Base-by-base conservation (phyloP, 2,797 vertebrate genomes). In the Melanotaenia trifasciata region DNA sequence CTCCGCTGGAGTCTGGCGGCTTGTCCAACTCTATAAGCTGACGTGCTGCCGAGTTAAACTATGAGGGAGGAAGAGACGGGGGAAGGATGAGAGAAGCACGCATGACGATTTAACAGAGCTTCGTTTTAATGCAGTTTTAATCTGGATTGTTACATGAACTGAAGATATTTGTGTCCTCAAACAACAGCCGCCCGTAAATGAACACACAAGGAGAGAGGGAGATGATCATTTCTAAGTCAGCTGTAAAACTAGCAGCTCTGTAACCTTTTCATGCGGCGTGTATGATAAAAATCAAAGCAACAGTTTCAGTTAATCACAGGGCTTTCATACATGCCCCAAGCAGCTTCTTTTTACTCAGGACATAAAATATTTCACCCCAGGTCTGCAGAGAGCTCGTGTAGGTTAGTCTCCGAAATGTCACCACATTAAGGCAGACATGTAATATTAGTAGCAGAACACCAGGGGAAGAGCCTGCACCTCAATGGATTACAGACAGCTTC, bases 21-120 rank as follows among this genome's bases (percentile, higher is more conserved):
- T 99, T 99, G 93, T 99, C 98, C 94, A 97, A 89, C 86, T 99
- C 98, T 74, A 99, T 98, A 75, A 99, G 89, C 90, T 99, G 98
- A 70, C 97, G 97, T 38, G 98, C 98, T 18, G 97, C 96, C 0
- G 96, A 94, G 91, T 99, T 99, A 78, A 99, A 99, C 98, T 99
- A 80, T 70, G 80, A 83, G 70, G 67, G 74, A 62, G 51, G 56
- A 60, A 0, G 53, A 80, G 54, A 58, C 32, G 68, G 40, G 70
- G 38, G 43, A 26, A 43, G 58, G 60, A 72, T 54, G 57, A 78
- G 51, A 66, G 61, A 35, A 24, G 58, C 32, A 70, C 35, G n/a
- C 43, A 20, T 20, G 70, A 60, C 22, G 38, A 20, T 78, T 58
- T 5, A 16, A 20, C 40, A 22, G 22, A 61, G 35, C 5, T 66